Conservation (phyloP, 2,113 vertebrate species). For the Hassar affinis region DNA sequence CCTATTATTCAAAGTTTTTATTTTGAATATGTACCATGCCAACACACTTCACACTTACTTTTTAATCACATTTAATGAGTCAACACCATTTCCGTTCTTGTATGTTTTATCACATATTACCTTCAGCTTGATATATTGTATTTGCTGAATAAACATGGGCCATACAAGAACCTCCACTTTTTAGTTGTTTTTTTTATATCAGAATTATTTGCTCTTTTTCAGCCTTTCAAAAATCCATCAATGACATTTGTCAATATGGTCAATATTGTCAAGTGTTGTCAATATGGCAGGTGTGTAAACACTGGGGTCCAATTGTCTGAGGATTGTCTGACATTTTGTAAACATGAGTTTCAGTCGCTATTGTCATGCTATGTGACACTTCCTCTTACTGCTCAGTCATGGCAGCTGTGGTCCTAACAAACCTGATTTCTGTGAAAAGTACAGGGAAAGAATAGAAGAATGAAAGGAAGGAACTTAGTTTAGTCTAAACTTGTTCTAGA, state of each 20-base stretch:
- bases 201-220: background rate
- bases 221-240: background rate
- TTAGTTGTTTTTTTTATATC: background rate
- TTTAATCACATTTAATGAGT: background rate
- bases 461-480: background rate
- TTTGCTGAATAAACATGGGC: background rate
- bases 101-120: background rate
- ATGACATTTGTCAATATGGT: background rate
- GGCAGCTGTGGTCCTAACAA: background rate
- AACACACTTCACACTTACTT: background rate
- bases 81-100: background rate
- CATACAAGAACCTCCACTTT: background rate
- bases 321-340: conserved; percentile 4
- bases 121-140: background rate
- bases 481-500: background rate
- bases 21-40: background rate
- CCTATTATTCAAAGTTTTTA: background rate
- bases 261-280: background rate
- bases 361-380: background rate
- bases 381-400: background rate
- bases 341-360: conserved; percentile 15
- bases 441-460: background rate
- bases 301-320: background rate
- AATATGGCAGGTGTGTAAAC: conserved; percentile 20
- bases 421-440: background rate